A percentile compares a stretch with the other conserved stretches of the same genome.
Conservation (phyloP, 2,888 invertebrate species). For the Trilocha varians region DNA sequence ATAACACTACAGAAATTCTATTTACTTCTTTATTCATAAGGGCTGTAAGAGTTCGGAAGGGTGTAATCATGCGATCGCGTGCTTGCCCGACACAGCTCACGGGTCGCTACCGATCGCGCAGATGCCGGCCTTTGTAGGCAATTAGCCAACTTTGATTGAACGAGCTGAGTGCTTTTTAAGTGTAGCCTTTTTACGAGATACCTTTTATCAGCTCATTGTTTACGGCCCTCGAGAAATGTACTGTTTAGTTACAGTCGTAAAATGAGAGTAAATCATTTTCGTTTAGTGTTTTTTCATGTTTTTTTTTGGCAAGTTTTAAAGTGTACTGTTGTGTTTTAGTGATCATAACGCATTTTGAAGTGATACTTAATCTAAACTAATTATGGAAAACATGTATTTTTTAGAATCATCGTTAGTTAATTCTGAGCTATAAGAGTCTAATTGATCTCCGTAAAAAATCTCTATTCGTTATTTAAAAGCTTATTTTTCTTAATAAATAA, state of each 20-base stretch:
- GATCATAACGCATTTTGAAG: too few species aligned
- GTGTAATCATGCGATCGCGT: slow-evolving; percentile 23
- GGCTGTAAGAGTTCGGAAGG: slow-evolving; percentile 1
- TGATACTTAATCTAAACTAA: too few species aligned
- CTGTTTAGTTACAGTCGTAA: neutral
- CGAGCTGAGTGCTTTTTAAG: slow-evolving; percentile 9
- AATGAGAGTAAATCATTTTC: neutral
- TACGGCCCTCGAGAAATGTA: neutral
- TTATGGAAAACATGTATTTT: too few species aligned
- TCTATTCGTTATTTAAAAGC: too few species aligned
- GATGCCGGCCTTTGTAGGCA: slow-evolving; percentile 14
- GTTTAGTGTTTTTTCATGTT: too few species aligned
- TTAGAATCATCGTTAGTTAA: too few species aligned
- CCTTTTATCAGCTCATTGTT: neutral
- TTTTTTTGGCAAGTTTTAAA: too few species aligned
- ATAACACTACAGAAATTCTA: slow-evolving; percentile 1
- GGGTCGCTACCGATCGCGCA: slow-evolving; percentile 11
- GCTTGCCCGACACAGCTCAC: slow-evolving; percentile 9
- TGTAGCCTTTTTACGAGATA: slow-evolving; percentile 2
- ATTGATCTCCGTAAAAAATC: too few species aligned
- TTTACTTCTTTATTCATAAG: slow-evolving; percentile 1
- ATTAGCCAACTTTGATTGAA: slow-evolving; percentile 23
- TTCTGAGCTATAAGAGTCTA: too few species aligned
- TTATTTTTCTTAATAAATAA: too few species aligned
- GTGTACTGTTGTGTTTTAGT: too few species aligned